Conservation (phyloP, 92 coral and sea anemone genomes). For the Parazoanthus atlanticus region DNA sequence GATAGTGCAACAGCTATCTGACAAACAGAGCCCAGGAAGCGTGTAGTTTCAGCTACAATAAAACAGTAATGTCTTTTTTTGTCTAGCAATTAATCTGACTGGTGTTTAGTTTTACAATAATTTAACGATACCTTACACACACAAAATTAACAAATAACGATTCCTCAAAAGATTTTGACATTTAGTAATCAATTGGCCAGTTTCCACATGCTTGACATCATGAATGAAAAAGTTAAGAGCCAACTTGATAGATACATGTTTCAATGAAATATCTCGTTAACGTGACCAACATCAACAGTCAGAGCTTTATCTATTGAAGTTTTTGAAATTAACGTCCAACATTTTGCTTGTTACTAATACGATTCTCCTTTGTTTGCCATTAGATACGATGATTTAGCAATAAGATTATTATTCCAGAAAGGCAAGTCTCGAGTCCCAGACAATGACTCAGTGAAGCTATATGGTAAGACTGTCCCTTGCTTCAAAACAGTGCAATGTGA, state of each 20-base stretch:
- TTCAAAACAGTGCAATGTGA: background rate
- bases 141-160: background rate
- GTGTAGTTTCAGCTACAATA: background rate
- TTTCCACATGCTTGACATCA: background rate
- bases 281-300: too few relatives aligned
- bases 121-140: background rate
- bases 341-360: background rate
- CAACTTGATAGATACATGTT: background rate
- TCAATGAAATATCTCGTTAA: too few relatives aligned
- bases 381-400: too few relatives aligned
- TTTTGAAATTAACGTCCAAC: background rate
- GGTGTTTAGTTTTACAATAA: background rate
- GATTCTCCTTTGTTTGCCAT: background rate
- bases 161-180: too few relatives aligned
- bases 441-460: background rate
- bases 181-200: background rate
- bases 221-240: too few relatives aligned
- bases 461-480: background rate
- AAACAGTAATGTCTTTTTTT: background rate
- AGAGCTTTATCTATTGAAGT: background rate
- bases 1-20: background rate
- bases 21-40: background rate
- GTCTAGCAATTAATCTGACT: background rate
- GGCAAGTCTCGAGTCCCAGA: background rate
- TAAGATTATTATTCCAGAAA: background rate